Evolutionary conservation across 2,113 vertebrate species (phyloP), one percentile per base, ranked within the genome.

Genomic region (Gobiocypris rarus): DNA sequence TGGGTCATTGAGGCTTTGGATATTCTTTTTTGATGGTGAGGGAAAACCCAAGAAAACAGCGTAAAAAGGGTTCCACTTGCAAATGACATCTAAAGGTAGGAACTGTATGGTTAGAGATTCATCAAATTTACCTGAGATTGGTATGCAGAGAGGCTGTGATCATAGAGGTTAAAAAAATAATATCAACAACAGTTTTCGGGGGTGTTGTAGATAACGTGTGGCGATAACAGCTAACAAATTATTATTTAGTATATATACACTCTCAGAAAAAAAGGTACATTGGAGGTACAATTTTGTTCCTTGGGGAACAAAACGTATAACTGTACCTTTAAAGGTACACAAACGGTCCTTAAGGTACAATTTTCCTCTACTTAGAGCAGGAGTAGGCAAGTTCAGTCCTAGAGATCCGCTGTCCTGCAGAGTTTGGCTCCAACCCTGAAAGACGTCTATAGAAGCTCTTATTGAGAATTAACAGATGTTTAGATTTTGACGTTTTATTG

Each of bases 21-120:
- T 73, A 45, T 50, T 81, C 22, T 54, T 65, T 81, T 85, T 81
- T 79, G 56, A 71, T 82, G 45, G 15, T 54, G 22, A 70, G 31
- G 45, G 65, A 56, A 69, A 70, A 50, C 58, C 75, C 31, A 43
- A 34, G 41, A 43, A 34, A 75, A 41, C 41, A 6, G 65, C 5
- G 43, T 67, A 75, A 84, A 54, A 80, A 34, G 13, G 14, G 17
- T 79, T 80, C 63, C 31, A n/a, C 31, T 69, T 84, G 56, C 75
- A 69, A 58, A 86, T 75, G 48, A 75, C 9, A 13, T 28, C 22
- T 48, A 79, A 34, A 45, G 41, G 19, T 38, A 24, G 48, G 19
- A 81, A 24, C 22, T 43, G 38, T 77, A 26, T 31, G 58, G 5
- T 5, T 74, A 61, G 41, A 15, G 22, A 56, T 24, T 79, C 67